A percentile compares a stretch with the other conserved stretches of the same genome.
phyloP scores from a whole-genome alignment of 2,797 vertebrate genomes.

The Chelon labrosus region DNA sequence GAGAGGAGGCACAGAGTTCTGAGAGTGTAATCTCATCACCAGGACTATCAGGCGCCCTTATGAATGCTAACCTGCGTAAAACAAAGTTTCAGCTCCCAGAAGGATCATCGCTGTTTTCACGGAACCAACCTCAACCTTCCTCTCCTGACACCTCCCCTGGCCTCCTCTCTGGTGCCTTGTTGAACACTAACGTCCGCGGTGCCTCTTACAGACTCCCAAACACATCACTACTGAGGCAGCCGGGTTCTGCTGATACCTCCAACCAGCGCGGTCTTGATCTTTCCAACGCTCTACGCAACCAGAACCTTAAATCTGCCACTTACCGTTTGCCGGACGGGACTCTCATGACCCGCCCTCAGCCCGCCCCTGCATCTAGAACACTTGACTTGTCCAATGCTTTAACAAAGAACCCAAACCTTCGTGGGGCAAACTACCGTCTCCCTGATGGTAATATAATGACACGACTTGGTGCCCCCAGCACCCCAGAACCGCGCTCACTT shows the following conservation, averaged over 20 bases:
- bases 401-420: constrained; percentile 76
- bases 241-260: constrained; percentile 47
- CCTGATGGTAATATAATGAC: constrained; percentile 72
- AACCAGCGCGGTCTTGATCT: constrained; percentile 64
- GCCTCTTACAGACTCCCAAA: constrained; percentile 78
- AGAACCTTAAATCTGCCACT: constrained; percentile 68
- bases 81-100: constrained; percentile 81
- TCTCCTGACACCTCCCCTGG: constrained; percentile 66
- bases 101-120: constrained; percentile 77
- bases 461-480: constrained; percentile 65
- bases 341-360: constrained; percentile 60
- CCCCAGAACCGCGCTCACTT: constrained; percentile 67
- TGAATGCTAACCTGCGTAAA: constrained; percentile 75
- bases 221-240: constrained; percentile 62
- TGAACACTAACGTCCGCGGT: constrained; percentile 75
- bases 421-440: constrained; percentile 72
- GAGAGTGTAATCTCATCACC: constrained; percentile 54
- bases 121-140: constrained; percentile 65
- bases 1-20: constrained; percentile 44
- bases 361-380: constrained; percentile 33
- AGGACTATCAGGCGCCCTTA: constrained; percentile 74
- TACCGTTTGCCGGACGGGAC: constrained; percentile 76
- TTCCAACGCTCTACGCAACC: constrained; percentile 75
- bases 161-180: constrained; percentile 81
- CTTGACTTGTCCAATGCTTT: constrained; percentile 77